These are phyloP conservation scores for Entomobrya multifasciata DNA, from an alignment of 2,888 invertebrate species.

Conservation along the genomic window DNA sequence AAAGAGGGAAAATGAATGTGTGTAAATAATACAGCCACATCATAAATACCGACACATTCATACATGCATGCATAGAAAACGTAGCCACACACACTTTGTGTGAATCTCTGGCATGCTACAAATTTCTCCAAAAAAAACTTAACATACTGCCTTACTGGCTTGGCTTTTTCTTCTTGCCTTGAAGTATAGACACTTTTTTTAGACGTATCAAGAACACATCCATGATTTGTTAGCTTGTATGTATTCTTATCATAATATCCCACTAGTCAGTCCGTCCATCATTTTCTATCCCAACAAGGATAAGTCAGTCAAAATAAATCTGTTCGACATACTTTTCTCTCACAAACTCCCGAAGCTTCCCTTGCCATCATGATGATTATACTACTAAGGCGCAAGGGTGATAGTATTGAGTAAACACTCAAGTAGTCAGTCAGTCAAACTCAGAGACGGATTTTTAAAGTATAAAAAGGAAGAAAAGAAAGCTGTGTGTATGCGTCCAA, in stretches of 20 bases:
- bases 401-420: background rate
- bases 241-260: slow-evolving; percentile 32
- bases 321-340: slow-evolving; percentile 31
- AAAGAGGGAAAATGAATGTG: slow-evolving; percentile 6
- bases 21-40: slow-evolving; percentile 27
- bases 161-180: background rate
- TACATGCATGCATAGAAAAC: background rate
- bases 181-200: background rate
- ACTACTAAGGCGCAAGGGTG: background rate
- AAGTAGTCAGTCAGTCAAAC: slow-evolving; percentile 19
- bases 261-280: slow-evolving; percentile 20
- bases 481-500: slow-evolving; percentile 13
- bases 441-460: slow-evolving; percentile 27
- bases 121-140: background rate
- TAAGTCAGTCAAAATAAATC: slow-evolving; percentile 40
- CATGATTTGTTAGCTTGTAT: slow-evolving; percentile 37
- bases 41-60: background rate
- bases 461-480: slow-evolving; percentile 30
- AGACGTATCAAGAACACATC: background rate
- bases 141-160: background rate
- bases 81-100: background rate
- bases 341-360: background rate
- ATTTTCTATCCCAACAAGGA: slow-evolving; percentile 22
- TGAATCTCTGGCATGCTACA: background rate
- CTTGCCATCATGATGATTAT: background rate